Conservation (phyloP, 2,113 vertebrate species). For the Bufo gargarizans region DNA sequence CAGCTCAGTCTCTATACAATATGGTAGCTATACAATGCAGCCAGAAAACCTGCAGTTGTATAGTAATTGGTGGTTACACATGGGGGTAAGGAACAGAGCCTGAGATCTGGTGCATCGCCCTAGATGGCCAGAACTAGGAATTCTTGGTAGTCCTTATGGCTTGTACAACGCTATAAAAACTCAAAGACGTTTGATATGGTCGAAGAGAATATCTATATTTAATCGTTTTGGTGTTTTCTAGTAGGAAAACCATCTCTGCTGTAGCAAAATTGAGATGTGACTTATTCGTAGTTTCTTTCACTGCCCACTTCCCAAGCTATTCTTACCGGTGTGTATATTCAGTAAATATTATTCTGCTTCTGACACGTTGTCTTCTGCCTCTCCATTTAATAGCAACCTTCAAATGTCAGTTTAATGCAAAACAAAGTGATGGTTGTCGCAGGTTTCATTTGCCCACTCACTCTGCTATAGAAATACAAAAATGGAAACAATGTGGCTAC, state of each 20-base stretch:
- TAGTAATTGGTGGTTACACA: not conserved
- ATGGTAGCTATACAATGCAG: not conserved
- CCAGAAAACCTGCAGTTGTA: not conserved
- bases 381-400: slow-evolving; percentile 43
- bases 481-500: slow-evolving; percentile 47
- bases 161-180: not conserved
- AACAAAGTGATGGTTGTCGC: slow-evolving; percentile 37
- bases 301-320: not conserved
- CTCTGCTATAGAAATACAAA: slow-evolving; percentile 32
- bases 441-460: slow-evolving; percentile 45
- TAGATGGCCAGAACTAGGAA: not conserved
- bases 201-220: not conserved
- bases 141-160: not conserved
- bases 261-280: not conserved
- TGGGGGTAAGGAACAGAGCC: not conserved
- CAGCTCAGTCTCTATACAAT: not conserved
- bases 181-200: not conserved
- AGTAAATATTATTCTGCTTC: slow-evolving; percentile 41
- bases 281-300: not conserved
- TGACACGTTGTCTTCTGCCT: slow-evolving; percentile 22
- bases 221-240: not conserved
- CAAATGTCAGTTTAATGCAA: slow-evolving; percentile 34
- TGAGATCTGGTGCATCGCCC: not conserved
- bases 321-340: slow-evolving; percentile 2
- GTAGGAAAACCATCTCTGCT: not conserved